Percentiles rank a stretch among this genome's conserved stretches.
These are phyloP conservation scores for Scaptodrosophila lebanonensis DNA, from an alignment of 1,140 invertebrate genomes.

Conservation along the genomic window DNA sequence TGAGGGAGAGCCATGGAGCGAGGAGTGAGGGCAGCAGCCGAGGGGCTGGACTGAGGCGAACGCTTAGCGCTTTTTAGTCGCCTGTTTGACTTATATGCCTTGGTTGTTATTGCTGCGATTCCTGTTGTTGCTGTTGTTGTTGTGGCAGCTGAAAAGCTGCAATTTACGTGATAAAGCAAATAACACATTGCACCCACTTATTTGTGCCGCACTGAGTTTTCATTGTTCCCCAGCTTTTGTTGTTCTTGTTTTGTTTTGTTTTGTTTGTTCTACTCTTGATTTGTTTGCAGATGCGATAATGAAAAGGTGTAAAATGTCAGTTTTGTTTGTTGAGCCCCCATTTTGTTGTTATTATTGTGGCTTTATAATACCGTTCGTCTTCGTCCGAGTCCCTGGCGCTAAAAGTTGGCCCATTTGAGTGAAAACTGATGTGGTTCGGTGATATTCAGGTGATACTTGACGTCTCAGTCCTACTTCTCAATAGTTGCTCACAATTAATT, in stretches of 20 bases:
- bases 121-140: too few species aligned
- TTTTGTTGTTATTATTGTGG: conserved; percentile 56
- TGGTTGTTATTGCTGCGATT: too few species aligned
- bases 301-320: conserved; percentile 74
- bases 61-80: conserved; percentile 71
- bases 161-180: conserved; percentile 72
- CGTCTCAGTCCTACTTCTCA: too few species aligned
- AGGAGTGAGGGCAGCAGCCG: not conserved
- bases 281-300: conserved; percentile 63
- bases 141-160: conserved; percentile 17
- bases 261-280: too few species aligned
- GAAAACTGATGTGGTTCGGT: too few species aligned
- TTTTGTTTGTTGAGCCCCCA: conserved; percentile 59
- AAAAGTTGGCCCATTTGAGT: conserved; percentile 10
- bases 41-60: conserved; percentile 9
- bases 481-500: too few species aligned
- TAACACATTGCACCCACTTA: conserved; percentile 72
- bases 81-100: conserved; percentile 46
- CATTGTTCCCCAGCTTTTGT: conserved; percentile 42
- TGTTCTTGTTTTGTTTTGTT: conserved; percentile 3
- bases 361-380: conserved; percentile 22
- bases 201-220: conserved; percentile 49
- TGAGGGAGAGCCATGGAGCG: not conserved
- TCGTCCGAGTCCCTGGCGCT: conserved; percentile 16
- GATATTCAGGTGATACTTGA: too few species aligned